A percentile compares a stretch with the other conserved stretches of the same genome.
phyloP scores from a whole-genome alignment of 2,797 vertebrate species.

The Cirrhinus mrigala region DNA sequence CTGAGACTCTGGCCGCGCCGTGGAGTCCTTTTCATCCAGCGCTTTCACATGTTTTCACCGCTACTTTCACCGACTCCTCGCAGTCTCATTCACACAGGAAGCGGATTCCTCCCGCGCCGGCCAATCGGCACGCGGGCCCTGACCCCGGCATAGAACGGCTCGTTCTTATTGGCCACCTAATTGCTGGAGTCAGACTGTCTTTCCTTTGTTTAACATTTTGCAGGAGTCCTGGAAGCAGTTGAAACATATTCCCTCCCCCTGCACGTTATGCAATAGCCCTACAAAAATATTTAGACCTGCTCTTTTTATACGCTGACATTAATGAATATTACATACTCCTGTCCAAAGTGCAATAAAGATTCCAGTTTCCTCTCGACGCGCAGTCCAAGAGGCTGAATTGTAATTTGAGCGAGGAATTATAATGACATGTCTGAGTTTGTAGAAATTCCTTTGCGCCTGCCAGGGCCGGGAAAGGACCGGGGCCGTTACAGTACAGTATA shows the following conservation, averaged over 20 bases:
- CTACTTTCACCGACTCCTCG: conserved; percentile 54
- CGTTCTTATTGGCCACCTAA: conserved; percentile 56
- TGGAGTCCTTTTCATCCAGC: conserved; percentile 46
- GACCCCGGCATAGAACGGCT: conserved; percentile 38
- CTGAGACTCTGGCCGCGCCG: conserved; percentile 18
- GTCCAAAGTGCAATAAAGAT: conserved; percentile 62
- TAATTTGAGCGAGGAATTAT: conserved; percentile 75
- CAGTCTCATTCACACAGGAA: conserved; percentile 58
- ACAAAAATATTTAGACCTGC: conserved; percentile 56
- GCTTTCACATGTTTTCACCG: conserved; percentile 45
- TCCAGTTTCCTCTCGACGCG: conserved; percentile 66
- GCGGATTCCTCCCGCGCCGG: conserved; percentile 45
- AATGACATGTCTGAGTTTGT: conserved; percentile 83
- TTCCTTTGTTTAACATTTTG: conserved; percentile 62
- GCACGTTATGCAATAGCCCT: conserved; percentile 56
- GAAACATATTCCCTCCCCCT: conserved; percentile 41
- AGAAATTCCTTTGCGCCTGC: conserved; percentile 76
- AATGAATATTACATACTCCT: conserved; percentile 62
- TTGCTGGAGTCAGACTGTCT: conserved; percentile 62
- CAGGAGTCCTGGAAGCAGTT: conserved; percentile 57
- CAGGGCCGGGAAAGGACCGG: conserved; percentile 68
- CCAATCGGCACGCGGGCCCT: conserved; percentile 52
- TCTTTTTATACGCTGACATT: conserved; percentile 60
- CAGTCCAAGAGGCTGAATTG: conserved; percentile 68
- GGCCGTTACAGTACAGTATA: conserved; percentile 75